Base-by-base conservation (phyloP, 1,140 invertebrate genomes). In the Drosophila pseudoananassae region DNA sequence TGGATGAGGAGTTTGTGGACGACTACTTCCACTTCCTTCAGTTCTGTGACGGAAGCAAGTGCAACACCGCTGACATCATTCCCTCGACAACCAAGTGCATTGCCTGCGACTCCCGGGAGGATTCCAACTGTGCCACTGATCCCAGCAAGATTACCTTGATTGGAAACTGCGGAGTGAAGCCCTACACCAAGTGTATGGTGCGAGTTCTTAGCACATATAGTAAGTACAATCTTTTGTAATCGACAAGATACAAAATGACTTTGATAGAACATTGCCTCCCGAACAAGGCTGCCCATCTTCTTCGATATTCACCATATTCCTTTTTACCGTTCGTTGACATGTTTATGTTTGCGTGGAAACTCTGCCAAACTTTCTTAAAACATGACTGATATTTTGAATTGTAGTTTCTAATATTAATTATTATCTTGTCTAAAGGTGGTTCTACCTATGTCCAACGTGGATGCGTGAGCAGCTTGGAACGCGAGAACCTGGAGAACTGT, bases 181-280 rank as follows among this genome's bases (percentile, higher is more conserved):
- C 90, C 10, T 65, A 90, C 36, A 85, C 83, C 9, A 55, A 73
- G 33, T 91, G 90, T 53, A 72, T 74, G 63, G 79, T 64, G 1
- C 72, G 77, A 0, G 45, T 66, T 4, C 29, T 36, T n/a, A 45
- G 78, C 77, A 36, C 80, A 56, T 82, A n/a, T 7, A 12, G 4
- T 36, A 27, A 12, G 9, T 36, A 36, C 3, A n/a, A 36, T 27
- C 6, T 27, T 12, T 14, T 31, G 4, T 27, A 38, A 9, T 33
- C 20, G 2, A 20, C 20, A 20, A 20, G 10, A 33, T 9, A 33
- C 31, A 33, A 33, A 33, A 33, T 33, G 9, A 8, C 10, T 7
- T 33, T 10, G 31, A 33, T 10, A 31, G 8, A 25, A 25, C 3
- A 25, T 25, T 2, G 23, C 23, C 23, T 25, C 23, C 4, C 23